Conservation (phyloP, 2,888 invertebrate species). For the Leptarthrus brevirostris region DNA sequence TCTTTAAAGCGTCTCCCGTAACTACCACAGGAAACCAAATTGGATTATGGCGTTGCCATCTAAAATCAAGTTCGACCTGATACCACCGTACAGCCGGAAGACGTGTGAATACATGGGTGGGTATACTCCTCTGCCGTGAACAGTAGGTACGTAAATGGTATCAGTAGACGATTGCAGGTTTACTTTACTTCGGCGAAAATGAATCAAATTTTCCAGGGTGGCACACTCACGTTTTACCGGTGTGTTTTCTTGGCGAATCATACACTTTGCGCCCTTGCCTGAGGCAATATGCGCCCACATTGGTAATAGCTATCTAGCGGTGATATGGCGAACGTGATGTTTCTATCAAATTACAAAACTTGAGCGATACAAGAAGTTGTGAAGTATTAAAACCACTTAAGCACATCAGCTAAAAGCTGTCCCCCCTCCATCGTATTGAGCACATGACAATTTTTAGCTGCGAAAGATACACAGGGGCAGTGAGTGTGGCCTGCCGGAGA, state of each 20-base stretch:
- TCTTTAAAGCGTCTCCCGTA: not conserved
- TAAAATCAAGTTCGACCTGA: conserved; percentile 2
- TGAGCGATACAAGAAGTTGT: conserved; percentile 43
- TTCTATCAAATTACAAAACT: conserved; percentile 46
- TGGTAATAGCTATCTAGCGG: not conserved
- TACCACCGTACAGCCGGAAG: not conserved
- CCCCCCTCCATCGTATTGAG: not conserved
- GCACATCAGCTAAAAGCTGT: conserved; percentile 38
- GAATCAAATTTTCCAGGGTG: conserved; percentile 43
- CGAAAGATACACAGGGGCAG: not conserved
- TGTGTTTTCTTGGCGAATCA: conserved; percentile 43
- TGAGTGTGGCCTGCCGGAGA: not conserved
- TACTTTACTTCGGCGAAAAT: conserved; percentile 23
- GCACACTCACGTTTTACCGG: conserved; percentile 41
- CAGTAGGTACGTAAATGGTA: not conserved
- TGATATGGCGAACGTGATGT: conserved; percentile 38
- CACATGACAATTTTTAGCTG: conserved; percentile 27
- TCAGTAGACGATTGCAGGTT: conserved; percentile 12
- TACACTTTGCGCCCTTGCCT: conserved; percentile 31
- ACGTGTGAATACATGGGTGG: conserved; percentile 12
- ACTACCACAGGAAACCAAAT: conserved; percentile 16
- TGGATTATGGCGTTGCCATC: not conserved
- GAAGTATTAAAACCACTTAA: conserved; percentile 48
- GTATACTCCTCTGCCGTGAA: not conserved
- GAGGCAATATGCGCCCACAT: not conserved